Conservation (phyloP, 1,140 invertebrate species). For the Scaptomyza hsui region DNA sequence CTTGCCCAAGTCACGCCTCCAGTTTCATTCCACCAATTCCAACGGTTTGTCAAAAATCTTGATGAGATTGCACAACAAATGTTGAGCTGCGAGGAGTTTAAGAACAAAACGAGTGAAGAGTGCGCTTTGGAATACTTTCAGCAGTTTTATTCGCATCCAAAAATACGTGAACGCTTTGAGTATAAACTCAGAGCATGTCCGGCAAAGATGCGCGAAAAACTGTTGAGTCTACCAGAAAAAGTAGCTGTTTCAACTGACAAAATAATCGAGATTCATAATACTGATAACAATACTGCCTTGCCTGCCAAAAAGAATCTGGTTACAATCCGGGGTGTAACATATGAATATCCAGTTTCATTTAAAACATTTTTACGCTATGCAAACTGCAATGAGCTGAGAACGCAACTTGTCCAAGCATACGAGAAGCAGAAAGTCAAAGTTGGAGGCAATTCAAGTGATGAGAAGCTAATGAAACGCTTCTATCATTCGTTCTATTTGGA, state of each 20-base stretch:
- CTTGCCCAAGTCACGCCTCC: not conserved
- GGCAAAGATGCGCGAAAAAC: slow-evolving; percentile 4
- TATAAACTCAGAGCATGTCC: slow-evolving; percentile 43
- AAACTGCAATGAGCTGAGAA: slow-evolving; percentile 16
- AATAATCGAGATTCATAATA: not conserved
- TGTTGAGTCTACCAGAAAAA: slow-evolving; percentile 23
- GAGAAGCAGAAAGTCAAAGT: not conserved
- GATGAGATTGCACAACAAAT: slow-evolving; percentile 40
- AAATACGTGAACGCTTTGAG: slow-evolving; percentile 33
- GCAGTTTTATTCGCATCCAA: slow-evolving; percentile 26
- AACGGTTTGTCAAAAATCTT: slow-evolving; percentile 35
- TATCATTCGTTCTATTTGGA: slow-evolving; percentile 28
- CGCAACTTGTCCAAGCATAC: not conserved
- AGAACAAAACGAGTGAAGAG: slow-evolving; percentile 2
- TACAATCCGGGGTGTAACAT: not conserved
- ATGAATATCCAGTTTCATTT: slow-evolving; percentile 14
- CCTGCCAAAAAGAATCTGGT: not conserved
- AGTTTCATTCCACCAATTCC: slow-evolving; percentile 26
- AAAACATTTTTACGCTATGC: slow-evolving; percentile 23
- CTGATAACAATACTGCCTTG: not conserved
- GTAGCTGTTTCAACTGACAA: not conserved
- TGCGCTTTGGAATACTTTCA: slow-evolving; percentile 41
- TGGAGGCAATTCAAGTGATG: not conserved
- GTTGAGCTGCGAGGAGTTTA: slow-evolving; percentile 13
- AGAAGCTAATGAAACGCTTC: slow-evolving; percentile 6